Evolutionary conservation across 2,888 invertebrate genomes (phyloP).

Genomic region (Clitarchus hookeri): DNA sequence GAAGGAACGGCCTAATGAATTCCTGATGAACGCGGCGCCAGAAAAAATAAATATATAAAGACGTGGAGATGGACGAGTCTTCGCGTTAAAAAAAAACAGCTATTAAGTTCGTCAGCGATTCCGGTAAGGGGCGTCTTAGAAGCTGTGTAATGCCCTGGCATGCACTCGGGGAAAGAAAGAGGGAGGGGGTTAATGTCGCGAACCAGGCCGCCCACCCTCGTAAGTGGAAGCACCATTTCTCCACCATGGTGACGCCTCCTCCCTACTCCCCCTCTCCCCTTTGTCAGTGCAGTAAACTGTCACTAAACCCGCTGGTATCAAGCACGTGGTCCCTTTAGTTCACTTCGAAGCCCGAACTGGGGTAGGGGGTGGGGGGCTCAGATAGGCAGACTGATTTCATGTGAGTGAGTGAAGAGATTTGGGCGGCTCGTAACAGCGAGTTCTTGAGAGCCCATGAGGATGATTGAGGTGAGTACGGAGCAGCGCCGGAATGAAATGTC

Average conservation of each 20-base stretch:
- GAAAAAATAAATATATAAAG: neutral
- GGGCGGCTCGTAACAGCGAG: too few relatives aligned
- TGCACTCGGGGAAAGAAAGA: neutral
- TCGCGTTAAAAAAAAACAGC: neutral
- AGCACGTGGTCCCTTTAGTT: too few relatives aligned
- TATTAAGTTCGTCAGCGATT: neutral
- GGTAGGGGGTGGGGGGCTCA: too few relatives aligned
- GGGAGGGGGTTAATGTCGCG: neutral
- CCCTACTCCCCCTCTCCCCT: too few relatives aligned
- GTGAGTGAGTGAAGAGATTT: too few relatives aligned
- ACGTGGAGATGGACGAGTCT: neutral
- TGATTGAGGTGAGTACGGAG: too few relatives aligned
- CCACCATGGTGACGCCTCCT: neutral
- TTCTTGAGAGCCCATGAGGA: too few relatives aligned
- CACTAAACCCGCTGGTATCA: too few relatives aligned
- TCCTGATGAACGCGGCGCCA: slow-evolving; percentile 16
- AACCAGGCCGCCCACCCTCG: neutral
- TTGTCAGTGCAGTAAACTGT: too few relatives aligned
- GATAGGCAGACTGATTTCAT: too few relatives aligned
- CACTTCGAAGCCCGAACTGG: too few relatives aligned
- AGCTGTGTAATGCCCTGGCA: slow-evolving; percentile 1
- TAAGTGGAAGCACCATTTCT: neutral
- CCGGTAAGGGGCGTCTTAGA: neutral
- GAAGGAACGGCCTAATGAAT: slow-evolving; percentile 20
- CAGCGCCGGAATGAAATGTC: too few relatives aligned